Base-by-base conservation (phyloP, 2,797 vertebrate species). In the Gadopsis marmoratus region DNA sequence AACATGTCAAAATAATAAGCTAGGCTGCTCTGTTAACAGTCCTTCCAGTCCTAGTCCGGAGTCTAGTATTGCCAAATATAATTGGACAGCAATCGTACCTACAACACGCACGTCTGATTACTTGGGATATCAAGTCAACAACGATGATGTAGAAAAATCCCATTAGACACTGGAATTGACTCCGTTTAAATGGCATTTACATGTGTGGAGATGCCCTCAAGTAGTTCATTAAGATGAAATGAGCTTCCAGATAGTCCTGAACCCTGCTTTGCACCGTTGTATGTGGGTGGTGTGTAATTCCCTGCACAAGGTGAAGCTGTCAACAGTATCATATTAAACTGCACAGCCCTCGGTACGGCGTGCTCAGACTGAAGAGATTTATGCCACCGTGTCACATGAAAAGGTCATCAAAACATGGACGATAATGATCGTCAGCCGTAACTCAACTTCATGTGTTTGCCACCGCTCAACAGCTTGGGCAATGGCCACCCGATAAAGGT, bases 331-430 rank as follows among this genome's bases (percentile, higher is more conserved):
- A 55, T 80, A 92, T 89, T 79, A 83, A 85, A 85, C 85, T 84
- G 79, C 76, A 51, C 33, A 31, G 59, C 66, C 45, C 4, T n/a
- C 17, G 47, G 13, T 43, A 23, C 21, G 1, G 67, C 58, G 4
- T 2, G 8, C 61, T 78, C 67, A n/a, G 21, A 66, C 21, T 2
- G 45, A 9, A 21, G 47, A 81, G 78, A 91, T 90, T 86, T 82
- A 88, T 48, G 70, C 14, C 23, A 2, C 35, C 1, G 55, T 58
- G 71, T 84, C 80, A 70, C 47, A 53, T 9, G 48, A 56, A 35
- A 73, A 86, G 81, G 86, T 83, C 83, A 80, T 86, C 78, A 87
- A 82, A 90, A 90, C 76, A 80, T 72, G 68, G 85, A 75, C 35
- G 47, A 47, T 81, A 83, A 87, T 87, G 69, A 93, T 91, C 82